Evolutionary conservation across 1,140 invertebrate genomes (phyloP), one percentile per base, ranked within the genome.

Genomic region (Chrysoperla carnea): DNA sequence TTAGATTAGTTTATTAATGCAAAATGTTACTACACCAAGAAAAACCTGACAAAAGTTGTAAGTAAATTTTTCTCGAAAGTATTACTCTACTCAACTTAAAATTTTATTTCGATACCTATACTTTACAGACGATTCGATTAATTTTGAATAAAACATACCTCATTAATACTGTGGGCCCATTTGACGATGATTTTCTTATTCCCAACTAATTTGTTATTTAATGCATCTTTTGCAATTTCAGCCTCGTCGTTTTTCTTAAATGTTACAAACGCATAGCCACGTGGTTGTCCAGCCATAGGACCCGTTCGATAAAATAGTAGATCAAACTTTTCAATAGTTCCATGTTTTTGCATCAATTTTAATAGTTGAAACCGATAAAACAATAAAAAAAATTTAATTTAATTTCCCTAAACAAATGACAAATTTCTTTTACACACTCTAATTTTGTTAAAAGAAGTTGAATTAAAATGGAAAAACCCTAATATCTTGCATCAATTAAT

Each of bases 251-350:
- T 62, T 54, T 64, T 66, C 51, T 76, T 70, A 55, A 83, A 94
- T 0, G 86, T 92, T 17, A 90, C 83, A 64, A 94, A 94, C 29
- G 87, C 88, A 60, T 92, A 94, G n/a, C 90, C 89, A 48, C 87
- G 66, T 1, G 89, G 84, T 58, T 87, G 84, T 36, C 88, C 89
- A 53, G 78, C 76, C 53, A 84, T 74, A 39, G 86, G 84, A 42
- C 90, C 90, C 46, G 75, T 76, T 49, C 86, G 86, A 60, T 93
- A 86, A 60, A 90, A 92, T 41, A 94, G 73, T 62, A 92, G 79
- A 64, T 94, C 88, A 69, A 93, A 92, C 73, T 91, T 90, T 68
- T 87, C 81, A 54, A 93, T 81, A 50, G 72, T 67, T 58, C 89
- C 89, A 77, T 84, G 81, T 72, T 84, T 82, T 77, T 91, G 85